phyloP scores from a whole-genome alignment of 2,113 vertebrate species.

The Cyrtonyx montezumae region DNA sequence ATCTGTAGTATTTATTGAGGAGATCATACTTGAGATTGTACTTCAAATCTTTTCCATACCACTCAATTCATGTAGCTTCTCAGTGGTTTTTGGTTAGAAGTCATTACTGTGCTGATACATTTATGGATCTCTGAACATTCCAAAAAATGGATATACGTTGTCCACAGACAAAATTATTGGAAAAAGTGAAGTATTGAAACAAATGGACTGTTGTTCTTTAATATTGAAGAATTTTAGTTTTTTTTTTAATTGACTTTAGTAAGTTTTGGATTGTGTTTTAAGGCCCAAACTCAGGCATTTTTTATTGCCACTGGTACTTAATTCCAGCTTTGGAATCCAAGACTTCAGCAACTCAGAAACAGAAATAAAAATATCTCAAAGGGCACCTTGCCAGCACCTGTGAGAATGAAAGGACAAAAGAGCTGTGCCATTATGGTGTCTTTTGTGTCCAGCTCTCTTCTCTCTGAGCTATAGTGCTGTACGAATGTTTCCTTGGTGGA shows the following conservation, averaged over 20 bases:
- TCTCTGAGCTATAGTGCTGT: background rate
- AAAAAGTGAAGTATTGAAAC: background rate
- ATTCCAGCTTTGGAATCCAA: background rate
- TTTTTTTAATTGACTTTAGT: background rate
- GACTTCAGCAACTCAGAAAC: background rate
- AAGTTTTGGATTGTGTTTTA: background rate
- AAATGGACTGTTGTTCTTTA: background rate
- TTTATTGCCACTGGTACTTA: background rate
- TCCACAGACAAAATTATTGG: background rate
- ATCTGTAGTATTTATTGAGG: background rate
- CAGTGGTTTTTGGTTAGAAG: background rate
- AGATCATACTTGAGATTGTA: background rate
- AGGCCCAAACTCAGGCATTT: background rate
- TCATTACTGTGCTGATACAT: background rate
- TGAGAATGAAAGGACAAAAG: background rate
- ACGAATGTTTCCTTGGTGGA: background rate
- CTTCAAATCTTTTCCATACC: background rate
- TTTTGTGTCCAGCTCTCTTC: background rate
- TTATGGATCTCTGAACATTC: background rate
- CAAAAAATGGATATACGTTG: background rate
- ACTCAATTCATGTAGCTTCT: accelerated
- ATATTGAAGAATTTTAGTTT: background rate
- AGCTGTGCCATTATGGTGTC: background rate
- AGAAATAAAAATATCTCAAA: background rate
- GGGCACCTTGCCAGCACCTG: background rate